These are phyloP conservation scores for Osmoderma eremita DNA, from an alignment of 2,888 invertebrate species.

Conservation along the genomic window DNA sequence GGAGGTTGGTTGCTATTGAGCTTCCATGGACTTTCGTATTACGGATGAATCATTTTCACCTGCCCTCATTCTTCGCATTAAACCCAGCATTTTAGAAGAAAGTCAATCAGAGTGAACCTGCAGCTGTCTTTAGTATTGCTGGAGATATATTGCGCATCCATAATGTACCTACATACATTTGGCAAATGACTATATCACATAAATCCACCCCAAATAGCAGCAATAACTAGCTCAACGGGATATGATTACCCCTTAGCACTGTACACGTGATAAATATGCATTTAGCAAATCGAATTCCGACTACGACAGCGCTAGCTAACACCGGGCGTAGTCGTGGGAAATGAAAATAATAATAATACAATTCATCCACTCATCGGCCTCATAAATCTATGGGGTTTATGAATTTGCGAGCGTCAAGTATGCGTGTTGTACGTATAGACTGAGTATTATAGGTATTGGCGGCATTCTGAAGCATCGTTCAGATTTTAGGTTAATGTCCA, in stretches of 20 bases:
- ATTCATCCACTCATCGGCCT: constrained; percentile 27
- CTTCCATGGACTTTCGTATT: no score
- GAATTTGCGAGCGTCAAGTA: constrained; percentile 15
- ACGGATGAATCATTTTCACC: no score
- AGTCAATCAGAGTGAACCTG: no score
- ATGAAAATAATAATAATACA: constrained; percentile 31
- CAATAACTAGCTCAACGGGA: no score
- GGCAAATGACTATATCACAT: no score
- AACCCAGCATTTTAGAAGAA: no score
- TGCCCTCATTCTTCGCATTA: no score
- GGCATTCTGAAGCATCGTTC: constrained; percentile 22
- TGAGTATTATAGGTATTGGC: not conserved
- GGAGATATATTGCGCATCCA: no score
- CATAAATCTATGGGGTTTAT: constrained; percentile 25
- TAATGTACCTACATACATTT: no score
- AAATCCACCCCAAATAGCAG: no score
- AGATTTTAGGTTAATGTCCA: constrained; percentile 32
- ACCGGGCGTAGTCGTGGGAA: constrained; percentile 6
- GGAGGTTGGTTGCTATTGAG: no score
- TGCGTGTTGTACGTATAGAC: not conserved
- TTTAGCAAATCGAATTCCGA: constrained; percentile 14
- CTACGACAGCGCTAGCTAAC: not conserved
- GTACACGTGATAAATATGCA: constrained; percentile 15
- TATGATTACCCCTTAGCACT: not conserved
- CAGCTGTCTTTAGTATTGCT: no score